Evolutionary conservation across 2,113 vertebrate genomes (phyloP), one percentile per base, ranked within the genome.

Genomic region (Cyanistes caeruleus): DNA sequence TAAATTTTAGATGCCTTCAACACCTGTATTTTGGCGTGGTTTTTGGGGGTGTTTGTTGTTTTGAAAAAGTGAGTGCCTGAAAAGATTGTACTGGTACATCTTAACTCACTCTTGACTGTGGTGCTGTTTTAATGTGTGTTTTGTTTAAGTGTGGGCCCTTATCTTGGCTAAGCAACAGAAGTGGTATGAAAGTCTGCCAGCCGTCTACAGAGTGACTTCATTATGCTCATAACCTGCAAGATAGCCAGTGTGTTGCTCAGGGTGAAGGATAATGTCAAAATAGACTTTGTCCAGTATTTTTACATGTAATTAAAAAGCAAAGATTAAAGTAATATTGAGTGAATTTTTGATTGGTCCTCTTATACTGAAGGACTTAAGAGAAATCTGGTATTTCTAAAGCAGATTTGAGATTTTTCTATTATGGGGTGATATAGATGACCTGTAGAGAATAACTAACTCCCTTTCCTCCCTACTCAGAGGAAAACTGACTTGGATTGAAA

Each of bases 291-390:
- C 43, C 3, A 25, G 33, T 84, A 44, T 67, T 95, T 83, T 89
- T 55, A 80, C 7, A 25, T 55, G 27, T 48, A 63, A 87, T 81
- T 95, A 75, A 92, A 91, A 90, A 65, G 22, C 18, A 69, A 67
- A 92, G 46, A 80, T 86, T 55, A 31, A 93, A 90, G 41, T 85
- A 80, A 70, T 17, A 51, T 13, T 67, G 79, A 63, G 30, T 83
- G 59, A n/a, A 20, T 43, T 93, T 69, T 53, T 90, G 21, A 49
- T 37, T 62, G 37, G 15, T 73, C 14, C 25, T 7, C 15, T 73
- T 53, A 58, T 43, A 46, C 31, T 83, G 53, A 89, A 70, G 52
- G 33, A 46, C 16, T 75, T 72, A 48, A 80, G 67, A 52, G n/a
- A 75, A 72, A 41, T 13, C 5, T 39, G 4, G 4, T 55, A 18